Evolutionary conservation across 1,140 invertebrate species (phyloP).

Genomic region (Cheumatopsyche charites): DNA sequence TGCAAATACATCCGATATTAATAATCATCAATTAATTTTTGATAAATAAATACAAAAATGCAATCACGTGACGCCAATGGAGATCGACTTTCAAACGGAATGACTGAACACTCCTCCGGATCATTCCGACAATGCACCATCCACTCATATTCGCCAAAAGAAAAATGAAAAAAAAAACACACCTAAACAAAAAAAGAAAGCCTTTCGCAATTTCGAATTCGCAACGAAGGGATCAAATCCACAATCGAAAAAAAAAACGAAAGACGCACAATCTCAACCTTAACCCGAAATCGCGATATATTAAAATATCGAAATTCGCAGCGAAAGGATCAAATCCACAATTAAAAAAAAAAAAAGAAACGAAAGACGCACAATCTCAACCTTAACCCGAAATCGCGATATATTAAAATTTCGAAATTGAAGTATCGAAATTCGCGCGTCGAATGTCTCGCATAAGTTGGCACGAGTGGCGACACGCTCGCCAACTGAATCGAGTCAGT

Average conservation of each 20-base stretch:
- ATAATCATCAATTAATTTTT: background rate
- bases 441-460: conserved; percentile 28
- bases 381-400: conserved; percentile 5
- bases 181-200: too few relatives aligned
- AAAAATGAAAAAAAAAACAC: background rate
- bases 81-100: conserved; percentile 19
- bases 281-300: too few relatives aligned
- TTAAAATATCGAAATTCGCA: too few relatives aligned
- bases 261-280: too few relatives aligned
- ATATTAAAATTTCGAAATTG: conserved; percentile 8
- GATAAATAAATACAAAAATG: background rate
- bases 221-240: too few relatives aligned
- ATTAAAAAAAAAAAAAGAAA: too few relatives aligned
- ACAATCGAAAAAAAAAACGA: too few relatives aligned
- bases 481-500: conserved; percentile 35
- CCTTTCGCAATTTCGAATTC: too few relatives aligned
- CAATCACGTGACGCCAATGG: background rate
- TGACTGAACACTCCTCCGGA: conserved; percentile 24
- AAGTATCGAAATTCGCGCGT: background rate
- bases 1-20: too few relatives aligned
- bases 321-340: too few relatives aligned
- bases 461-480: conserved; percentile 24
- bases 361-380: background rate
- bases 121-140: conserved; percentile 12
- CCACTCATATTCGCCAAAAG: conserved; percentile 19